Conservation (phyloP, 23 tunicate species). For the Oikopleura albicans region DNA sequence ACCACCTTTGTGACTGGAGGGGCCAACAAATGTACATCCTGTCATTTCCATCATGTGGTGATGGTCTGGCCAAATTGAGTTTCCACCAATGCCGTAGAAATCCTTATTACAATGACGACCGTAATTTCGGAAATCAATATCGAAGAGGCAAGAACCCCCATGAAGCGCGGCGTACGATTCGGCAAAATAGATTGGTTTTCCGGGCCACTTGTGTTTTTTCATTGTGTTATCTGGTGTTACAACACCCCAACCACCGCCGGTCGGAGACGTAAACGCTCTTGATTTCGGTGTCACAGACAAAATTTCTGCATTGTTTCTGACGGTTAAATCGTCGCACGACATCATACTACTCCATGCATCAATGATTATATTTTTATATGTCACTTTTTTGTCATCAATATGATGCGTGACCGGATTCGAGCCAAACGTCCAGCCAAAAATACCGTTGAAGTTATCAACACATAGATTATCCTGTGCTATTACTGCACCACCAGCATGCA, state of each 20-base stretch:
- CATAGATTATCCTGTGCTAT: neutral
- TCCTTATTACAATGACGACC: neutral
- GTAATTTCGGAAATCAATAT: neutral
- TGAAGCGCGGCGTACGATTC: neutral
- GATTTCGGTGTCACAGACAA: neutral
- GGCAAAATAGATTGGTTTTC: neutral
- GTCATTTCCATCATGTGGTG: slow-evolving; percentile 2
- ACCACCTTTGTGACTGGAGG: neutral
- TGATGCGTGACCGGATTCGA: neutral
- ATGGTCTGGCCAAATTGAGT: neutral
- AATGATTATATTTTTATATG: neutral
- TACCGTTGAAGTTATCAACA: neutral
- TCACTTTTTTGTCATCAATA: neutral
- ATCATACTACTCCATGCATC: neutral
- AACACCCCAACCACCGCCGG: neutral
- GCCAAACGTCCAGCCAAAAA: neutral
- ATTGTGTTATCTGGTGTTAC: neutral
- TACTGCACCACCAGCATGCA: neutral
- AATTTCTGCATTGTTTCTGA: neutral
- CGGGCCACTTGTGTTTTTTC: neutral
- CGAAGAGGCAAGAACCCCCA: slow-evolving; percentile 4
- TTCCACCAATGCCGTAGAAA: neutral
- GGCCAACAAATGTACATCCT: neutral
- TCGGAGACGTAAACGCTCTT: neutral
- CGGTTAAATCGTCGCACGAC: neutral